Base-by-base conservation (phyloP, 1,140 invertebrate species). In the Pogonus chalceus region DNA sequence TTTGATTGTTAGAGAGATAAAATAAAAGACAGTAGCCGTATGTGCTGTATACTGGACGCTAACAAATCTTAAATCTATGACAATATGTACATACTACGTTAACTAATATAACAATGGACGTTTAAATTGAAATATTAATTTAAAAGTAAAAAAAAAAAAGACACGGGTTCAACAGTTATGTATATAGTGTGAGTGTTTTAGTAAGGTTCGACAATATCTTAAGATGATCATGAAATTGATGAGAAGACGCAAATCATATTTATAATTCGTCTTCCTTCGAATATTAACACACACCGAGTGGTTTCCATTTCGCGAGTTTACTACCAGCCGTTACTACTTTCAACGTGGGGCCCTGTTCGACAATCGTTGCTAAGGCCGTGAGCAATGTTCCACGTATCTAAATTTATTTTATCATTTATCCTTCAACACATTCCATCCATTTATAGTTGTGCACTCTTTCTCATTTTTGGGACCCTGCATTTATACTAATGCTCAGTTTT, bases 41-140 rank as follows among this genome's bases (percentile, higher is more conserved):
- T 43, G 18, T 10, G 37, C 37, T 43, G 37, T 43, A 43, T 18
- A 51, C 22, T 31, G 49, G 49, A 51, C 49, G 23, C 23, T 24
- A 51, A 51, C 23, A 35, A 51, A 51, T 51, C 49, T 51, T 51
- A 22, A 51, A 51, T 58, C 59, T 65, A 69, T 67, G 68, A 70
- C 68, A 70, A 70, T 70, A 70, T 70, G 68, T 70, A 69, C 65
- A 69, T 70, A 70, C 53, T 43, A 43, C 37, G 37, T 43, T 43
- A 43, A 43, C 37, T 43, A 43, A 43, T 43, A 43, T 43, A 43
- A 43, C 37, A 43, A 43, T 43, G 37, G 37, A 43, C 37, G 9
- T 43, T 43, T 43, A 10, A 43, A 43, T 9, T 43, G 18, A 43
- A 43, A 43, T 9, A 43, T 12, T 10, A 43, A 43, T 7, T 7